Base-by-base conservation (phyloP, 2,888 invertebrate genomes). In the Dasypolia templi region DNA sequence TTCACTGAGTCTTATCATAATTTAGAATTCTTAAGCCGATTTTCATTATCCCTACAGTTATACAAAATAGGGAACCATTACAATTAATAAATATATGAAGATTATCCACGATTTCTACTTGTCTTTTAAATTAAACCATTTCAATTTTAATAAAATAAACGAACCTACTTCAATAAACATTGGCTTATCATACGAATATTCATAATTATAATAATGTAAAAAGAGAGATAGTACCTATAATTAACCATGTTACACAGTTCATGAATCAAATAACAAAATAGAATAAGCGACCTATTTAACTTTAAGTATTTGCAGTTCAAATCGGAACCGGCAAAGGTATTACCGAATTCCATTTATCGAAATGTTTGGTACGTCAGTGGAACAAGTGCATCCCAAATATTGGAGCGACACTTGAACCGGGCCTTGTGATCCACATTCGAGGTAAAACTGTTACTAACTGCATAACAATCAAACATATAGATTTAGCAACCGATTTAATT, bases 341-440 rank as follows among this genome's bases (percentile, higher is more conserved):
- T 80, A 83, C 87, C 86, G 83, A 88, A 89, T 89, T 91, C 89
- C 86, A 90, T 90, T 90, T 88, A 87, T 87, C 87, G 87, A 88
- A 91, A 91, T 91, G 86, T 90, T 90, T 89, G 88, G 87, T 79
- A 85, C 86, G 87, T 88, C 89, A 87, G 87, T 88, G 88, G 83
- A 80, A 75, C 85, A 88, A 93, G 93, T 88, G 93, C 88, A 91
- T 85, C 77, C 90, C 92, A 93, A 94, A 93, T 93, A 94, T 93
- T 93, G 91, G 87, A 85, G 68, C 82, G 86, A 77, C 89, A 81
- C 93, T 93, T 91, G 91, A 92, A 90, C 88, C 88, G 77, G 82
- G 86, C 69, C 83, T 88, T 89, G 88, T 88, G 86, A 90, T 87
- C 86, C 70, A 85, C 79, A 84, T 84, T 82, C 83, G 82, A 87